Evolutionary conservation across 2,888 invertebrate genomes (phyloP).

Genomic region (Pocota personata): DNA sequence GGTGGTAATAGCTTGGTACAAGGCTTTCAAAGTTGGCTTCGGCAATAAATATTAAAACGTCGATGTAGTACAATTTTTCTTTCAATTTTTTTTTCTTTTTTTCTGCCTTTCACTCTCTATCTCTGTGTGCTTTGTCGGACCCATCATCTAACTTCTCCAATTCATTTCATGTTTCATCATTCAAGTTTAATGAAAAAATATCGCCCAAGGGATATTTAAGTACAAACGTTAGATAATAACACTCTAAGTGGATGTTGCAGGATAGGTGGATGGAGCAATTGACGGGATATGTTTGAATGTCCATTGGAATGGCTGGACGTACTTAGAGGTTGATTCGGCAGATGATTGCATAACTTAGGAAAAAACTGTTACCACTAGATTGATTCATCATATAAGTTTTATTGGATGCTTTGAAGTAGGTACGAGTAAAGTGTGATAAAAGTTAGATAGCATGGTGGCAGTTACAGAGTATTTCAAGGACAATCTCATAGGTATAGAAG

Average conservation of each 20-base stretch:
- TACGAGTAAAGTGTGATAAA: neutral
- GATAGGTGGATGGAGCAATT: neutral
- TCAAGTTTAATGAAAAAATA: conserved; percentile 73
- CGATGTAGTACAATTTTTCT: conserved; percentile 26
- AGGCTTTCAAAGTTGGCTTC: conserved; percentile 57
- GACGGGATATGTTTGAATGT: neutral
- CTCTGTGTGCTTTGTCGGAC: neutral
- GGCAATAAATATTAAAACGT: conserved; percentile 67
- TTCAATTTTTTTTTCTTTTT: neutral
- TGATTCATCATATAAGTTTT: neutral
- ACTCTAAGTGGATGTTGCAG: conserved; percentile 49
- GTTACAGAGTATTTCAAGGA: too few relatives aligned
- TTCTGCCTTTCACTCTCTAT: neutral
- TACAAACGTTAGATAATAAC: conserved; percentile 56
- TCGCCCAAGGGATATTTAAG: conserved; percentile 63
- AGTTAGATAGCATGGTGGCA: too few relatives aligned
- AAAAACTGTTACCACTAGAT: neutral
- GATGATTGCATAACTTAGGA: neutral
- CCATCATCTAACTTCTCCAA: conserved; percentile 64
- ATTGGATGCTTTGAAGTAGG: neutral
- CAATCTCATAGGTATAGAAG: too few relatives aligned
- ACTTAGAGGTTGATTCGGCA: neutral
- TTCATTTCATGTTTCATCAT: conserved; percentile 73
- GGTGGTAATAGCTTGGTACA: conserved; percentile 35
- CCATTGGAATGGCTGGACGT: neutral